These are phyloP conservation scores for Scelioninae gen. 1 DNA, from an alignment of 2,888 invertebrate species.

Conservation along the genomic window DNA sequence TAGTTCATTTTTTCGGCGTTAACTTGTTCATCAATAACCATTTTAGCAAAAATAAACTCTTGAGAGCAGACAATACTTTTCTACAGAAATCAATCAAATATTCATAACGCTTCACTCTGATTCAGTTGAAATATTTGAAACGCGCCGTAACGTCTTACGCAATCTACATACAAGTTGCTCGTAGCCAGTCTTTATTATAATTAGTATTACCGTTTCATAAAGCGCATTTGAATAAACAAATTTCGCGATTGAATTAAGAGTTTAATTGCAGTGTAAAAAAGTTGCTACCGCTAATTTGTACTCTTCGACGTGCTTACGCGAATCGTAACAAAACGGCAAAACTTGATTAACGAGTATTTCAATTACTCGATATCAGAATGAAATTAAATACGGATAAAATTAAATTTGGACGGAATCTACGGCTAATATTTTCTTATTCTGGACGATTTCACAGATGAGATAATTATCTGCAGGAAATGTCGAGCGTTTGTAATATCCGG, in stretches of 20 bases:
- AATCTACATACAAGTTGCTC: constrained; percentile 3
- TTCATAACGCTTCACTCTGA: neutral
- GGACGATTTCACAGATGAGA: constrained; percentile 67
- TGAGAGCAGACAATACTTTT: too few relatives aligned
- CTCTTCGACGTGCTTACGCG: constrained; percentile 11
- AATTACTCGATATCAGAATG: constrained; percentile 42
- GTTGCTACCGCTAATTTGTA: constrained; percentile 24
- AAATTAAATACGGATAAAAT: constrained; percentile 61
- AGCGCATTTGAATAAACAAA: constrained; percentile 45
- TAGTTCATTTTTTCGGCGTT: too few relatives aligned
- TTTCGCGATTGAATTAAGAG: constrained; percentile 12
- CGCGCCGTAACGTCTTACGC: constrained; percentile 14
- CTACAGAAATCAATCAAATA: too few relatives aligned
- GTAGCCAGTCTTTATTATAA: constrained; percentile 20
- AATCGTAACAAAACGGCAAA: constrained; percentile 23
- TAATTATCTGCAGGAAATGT: constrained; percentile 78
- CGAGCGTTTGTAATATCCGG: constrained; percentile 79
- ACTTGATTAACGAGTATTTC: constrained; percentile 39
- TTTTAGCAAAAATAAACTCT: too few relatives aligned
- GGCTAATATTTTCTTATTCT: constrained; percentile 49
- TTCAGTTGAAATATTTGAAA: neutral
- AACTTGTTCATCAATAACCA: too few relatives aligned
- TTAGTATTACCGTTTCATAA: constrained; percentile 29
- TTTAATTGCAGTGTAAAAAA: constrained; percentile 41
- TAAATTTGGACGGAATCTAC: constrained; percentile 36